Conservation (phyloP, 2,797 vertebrate species). For the Micrastur ruficollis region DNA sequence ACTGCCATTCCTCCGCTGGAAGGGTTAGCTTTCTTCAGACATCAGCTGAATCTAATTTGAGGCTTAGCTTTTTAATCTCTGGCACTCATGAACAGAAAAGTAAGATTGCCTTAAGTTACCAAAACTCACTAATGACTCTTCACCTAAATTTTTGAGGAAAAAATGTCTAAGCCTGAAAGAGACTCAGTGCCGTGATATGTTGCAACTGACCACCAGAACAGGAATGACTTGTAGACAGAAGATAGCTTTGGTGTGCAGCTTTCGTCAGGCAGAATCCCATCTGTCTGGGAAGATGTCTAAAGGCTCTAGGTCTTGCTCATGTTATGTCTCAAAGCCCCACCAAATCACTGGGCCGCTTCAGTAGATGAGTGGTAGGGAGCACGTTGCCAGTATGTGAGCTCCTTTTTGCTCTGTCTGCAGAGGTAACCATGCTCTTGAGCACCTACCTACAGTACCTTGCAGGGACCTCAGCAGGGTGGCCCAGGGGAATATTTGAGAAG, state of each 20-base stretch:
- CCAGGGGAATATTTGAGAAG: background rate
- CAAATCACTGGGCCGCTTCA: background rate
- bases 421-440: background rate
- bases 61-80: background rate
- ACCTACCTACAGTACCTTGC: fast-evolving
- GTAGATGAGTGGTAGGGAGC: background rate
- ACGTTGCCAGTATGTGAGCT: background rate
- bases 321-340: background rate
- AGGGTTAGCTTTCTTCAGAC: background rate
- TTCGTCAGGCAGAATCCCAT: background rate
- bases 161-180: background rate
- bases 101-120: background rate
- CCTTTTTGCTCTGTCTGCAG: background rate
- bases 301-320: background rate
- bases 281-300: background rate
- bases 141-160: background rate
- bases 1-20: background rate
- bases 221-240: background rate
- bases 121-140: background rate
- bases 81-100: background rate
- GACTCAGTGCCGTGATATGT: background rate
- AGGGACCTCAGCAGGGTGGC: background rate
- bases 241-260: background rate
- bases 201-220: background rate
- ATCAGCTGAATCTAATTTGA: background rate